These are phyloP conservation scores for Plestiodon gilberti DNA, from an alignment of 2,113 vertebrate genomes.

Conservation along the genomic window DNA sequence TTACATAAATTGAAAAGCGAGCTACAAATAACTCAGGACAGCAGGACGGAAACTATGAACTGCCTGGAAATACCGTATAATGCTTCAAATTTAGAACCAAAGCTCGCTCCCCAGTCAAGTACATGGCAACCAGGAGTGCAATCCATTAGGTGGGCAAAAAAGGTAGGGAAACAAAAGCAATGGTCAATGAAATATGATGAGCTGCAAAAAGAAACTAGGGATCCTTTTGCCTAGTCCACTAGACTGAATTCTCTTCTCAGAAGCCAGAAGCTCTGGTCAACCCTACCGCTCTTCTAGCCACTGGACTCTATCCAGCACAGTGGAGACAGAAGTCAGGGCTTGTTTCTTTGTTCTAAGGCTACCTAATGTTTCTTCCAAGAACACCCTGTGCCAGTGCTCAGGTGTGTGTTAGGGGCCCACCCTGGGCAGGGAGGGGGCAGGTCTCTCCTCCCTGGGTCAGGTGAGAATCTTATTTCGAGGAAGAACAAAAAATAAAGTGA, in stretches of 20 bases:
- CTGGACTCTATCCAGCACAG: background rate
- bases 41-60: background rate
- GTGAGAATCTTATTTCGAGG: background rate
- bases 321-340: background rate
- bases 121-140: background rate
- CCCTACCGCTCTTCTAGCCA: background rate
- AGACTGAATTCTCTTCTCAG: background rate
- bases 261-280: background rate
- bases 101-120: background rate
- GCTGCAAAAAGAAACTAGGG: background rate
- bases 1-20: too few species aligned
- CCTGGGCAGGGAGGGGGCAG: background rate
- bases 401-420: background rate
- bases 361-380: background rate
- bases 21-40: background rate
- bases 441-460: constrained; percentile 32
- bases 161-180: background rate
- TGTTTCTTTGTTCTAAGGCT: background rate
- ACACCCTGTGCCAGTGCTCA: background rate
- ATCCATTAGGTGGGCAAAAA: background rate
- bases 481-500: constrained; percentile 5
- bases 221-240: background rate
- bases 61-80: background rate
- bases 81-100: background rate
- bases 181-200: background rate